Evolutionary conservation across 2,113 vertebrate genomes (phyloP).

Genomic region (Ammodytes marinus): DNA sequence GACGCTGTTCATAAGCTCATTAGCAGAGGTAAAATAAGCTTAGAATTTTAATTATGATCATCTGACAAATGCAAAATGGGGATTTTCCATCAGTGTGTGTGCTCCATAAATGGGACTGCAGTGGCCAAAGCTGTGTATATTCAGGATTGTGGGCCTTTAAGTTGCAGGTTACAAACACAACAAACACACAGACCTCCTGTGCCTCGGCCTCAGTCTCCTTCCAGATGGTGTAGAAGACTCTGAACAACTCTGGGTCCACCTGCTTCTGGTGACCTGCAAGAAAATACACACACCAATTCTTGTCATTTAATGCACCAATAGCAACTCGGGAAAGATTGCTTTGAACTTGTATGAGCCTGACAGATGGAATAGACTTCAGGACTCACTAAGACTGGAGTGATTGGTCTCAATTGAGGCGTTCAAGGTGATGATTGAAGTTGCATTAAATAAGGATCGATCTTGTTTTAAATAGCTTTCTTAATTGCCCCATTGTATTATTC

Average conservation of each 20-base stretch:
- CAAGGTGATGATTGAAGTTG: too few species aligned
- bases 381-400: too few species aligned
- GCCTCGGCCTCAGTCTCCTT: slow-evolving; percentile 96
- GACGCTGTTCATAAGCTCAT: not conserved
- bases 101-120: not conserved
- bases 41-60: slow-evolving; percentile 1
- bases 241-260: slow-evolving; percentile 94
- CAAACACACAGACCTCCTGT: slow-evolving; percentile 85
- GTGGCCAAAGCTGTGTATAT: not conserved
- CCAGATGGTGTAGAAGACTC: slow-evolving; percentile 96
- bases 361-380: too few species aligned
- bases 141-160: not conserved
- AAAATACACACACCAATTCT: slow-evolving; percentile 29
- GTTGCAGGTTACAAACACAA: not conserved
- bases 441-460: too few species aligned
- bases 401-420: too few species aligned
- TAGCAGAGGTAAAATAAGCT: not conserved
- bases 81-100: slow-evolving; percentile 5
- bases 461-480: too few species aligned
- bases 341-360: too few species aligned
- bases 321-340: too few species aligned
- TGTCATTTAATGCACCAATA: too few species aligned
- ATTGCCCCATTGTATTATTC: too few species aligned
- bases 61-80: not conserved
- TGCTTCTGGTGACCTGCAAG: slow-evolving; percentile 94